Evolutionary conservation across 2,888 invertebrate genomes (phyloP), one percentile per base, ranked within the genome.

Genomic region (Crioceris asparagi): DNA sequence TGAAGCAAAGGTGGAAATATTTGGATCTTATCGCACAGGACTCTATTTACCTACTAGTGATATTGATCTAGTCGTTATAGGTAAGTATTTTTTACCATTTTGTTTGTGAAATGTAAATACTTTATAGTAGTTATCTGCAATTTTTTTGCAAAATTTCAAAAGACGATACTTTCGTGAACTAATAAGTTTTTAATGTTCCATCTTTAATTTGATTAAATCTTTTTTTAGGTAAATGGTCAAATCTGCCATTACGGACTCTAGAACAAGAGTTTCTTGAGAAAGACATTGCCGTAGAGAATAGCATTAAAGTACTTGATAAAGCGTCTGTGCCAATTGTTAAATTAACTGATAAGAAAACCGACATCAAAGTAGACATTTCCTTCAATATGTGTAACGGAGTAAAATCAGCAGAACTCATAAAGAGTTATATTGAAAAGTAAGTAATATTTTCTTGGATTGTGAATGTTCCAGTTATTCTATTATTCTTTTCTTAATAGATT

Each of bases 361-460:
- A 87, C 51, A 85, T 98, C 41, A 88, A 88, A 72, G 93, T 92
- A 57, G 98, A 98, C 70, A 97, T 98, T 63, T 94, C 96, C 57
- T 98, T 98, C 72, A 98, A 98, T 69, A 96, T 96, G 86, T 86
- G 82, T 65, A 94, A 92, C 67, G 96, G 96, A 41, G 91, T 97
- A 29, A 85, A 88, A 69, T 94, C 94, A 53, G 97, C 94, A 7
- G 87, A 92, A 66, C 78, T 96, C 47, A 96, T 97, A 53, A 90
- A 88, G 66, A 80, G 83, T 54, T 94, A 82, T 62, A 86, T 92
- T 64, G 75, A 79, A n/a, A n/a, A n/a, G n/a, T n/a, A n/a, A n/a
- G n/a, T n/a, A 42, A n/a, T n/a, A n/a, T n/a, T n/a, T n/a, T n/a
- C n/a, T n/a, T n/a, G n/a, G n/a, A n/a, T n/a, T n/a, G n/a, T n/a